Evolutionary conservation across 2,888 invertebrate genomes (phyloP).

Genomic region (Lysandra bellargus): DNA sequence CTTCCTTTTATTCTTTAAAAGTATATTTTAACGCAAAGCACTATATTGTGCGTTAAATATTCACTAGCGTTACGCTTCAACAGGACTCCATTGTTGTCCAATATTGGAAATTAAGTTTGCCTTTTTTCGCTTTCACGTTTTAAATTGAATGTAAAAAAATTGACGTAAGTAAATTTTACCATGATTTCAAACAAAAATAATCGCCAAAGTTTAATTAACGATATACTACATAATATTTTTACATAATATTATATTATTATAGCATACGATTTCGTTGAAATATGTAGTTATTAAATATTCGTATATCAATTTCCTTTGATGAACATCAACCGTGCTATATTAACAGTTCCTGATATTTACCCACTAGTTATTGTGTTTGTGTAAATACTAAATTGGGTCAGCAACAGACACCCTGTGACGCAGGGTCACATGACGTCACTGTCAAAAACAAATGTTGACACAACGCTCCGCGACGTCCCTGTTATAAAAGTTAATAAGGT

Average conservation of each 20-base stretch:
- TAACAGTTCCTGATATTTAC: background rate
- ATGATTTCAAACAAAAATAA: background rate
- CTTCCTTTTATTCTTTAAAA: background rate
- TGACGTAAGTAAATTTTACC: background rate
- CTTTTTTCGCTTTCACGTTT: constrained; percentile 36
- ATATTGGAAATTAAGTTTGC: constrained; percentile 40
- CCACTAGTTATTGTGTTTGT: background rate
- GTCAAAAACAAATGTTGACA: constrained; percentile 20
- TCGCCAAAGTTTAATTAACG: background rate
- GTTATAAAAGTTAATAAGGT: constrained; percentile 27
- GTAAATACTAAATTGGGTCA: background rate
- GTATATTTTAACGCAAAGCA: background rate
- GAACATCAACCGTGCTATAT: background rate
- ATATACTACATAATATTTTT: background rate
- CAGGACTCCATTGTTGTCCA: constrained; percentile 37
- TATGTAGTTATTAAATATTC: background rate
- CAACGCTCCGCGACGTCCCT: background rate
- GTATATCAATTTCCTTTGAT: background rate
- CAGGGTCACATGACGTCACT: background rate
- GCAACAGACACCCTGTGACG: background rate
- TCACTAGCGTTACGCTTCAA: constrained; percentile 41
- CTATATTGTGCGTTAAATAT: constrained; percentile 44
- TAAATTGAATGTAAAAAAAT: constrained; percentile 38
- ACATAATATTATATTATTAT: background rate
- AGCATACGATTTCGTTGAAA: background rate